These are phyloP conservation scores for Argyra leucocephala DNA, from an alignment of 2,888 invertebrate genomes.

Conservation along the genomic window DNA sequence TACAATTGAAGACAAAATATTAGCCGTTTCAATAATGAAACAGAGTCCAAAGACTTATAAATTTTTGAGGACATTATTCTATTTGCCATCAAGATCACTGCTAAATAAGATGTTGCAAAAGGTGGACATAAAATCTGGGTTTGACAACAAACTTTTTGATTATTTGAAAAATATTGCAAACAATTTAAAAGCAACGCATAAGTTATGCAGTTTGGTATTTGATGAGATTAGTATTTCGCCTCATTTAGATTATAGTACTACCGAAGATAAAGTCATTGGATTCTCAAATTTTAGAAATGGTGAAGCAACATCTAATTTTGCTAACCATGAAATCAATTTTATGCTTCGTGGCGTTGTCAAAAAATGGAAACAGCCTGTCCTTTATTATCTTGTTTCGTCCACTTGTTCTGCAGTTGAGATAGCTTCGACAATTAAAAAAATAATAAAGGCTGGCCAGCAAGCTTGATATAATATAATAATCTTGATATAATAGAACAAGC, in stretches of 20 bases:
- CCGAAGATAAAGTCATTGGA: background rate
- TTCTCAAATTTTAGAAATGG: background rate
- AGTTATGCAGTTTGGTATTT: background rate
- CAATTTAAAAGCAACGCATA: background rate
- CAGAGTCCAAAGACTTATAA: background rate
- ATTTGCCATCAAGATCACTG: background rate
- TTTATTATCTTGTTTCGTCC: background rate
- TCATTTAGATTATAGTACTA: background rate
- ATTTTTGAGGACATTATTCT: background rate
- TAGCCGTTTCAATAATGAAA: background rate
- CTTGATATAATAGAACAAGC: too few species aligned
- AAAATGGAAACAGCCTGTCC: background rate
- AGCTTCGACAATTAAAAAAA: background rate
- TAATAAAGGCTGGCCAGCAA: background rate
- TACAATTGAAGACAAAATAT: background rate
- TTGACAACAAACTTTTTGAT: too few species aligned
- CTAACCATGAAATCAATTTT: background rate
- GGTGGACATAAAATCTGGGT: background rate
- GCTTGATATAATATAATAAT: too few species aligned
- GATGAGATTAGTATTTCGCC: background rate
- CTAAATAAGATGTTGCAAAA: background rate
- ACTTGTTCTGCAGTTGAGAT: background rate
- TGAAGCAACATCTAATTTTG: background rate
- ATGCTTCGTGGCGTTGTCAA: slow-evolving; percentile 7
- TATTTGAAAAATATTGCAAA: background rate